A percentile compares a stretch with the other conserved stretches of the same genome.
Evolutionary conservation across 1,140 invertebrate species (phyloP).

Genomic region (Aphis gossypii): DNA sequence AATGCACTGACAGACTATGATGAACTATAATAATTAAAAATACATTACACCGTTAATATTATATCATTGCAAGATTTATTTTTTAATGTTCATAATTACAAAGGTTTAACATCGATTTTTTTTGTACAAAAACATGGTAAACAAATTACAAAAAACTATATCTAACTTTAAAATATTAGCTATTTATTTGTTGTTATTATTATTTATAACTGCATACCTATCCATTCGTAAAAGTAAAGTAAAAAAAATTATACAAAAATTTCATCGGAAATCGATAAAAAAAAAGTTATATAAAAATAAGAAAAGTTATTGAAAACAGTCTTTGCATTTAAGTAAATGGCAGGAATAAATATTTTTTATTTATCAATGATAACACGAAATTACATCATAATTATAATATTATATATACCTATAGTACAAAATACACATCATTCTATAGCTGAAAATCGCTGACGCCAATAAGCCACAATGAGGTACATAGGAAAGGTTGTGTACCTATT

Average conservation of each 20-base stretch:
- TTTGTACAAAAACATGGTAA: slow-evolving; percentile 40
- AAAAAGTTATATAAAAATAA: slow-evolving; percentile 27
- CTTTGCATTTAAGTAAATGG: slow-evolving; percentile 36
- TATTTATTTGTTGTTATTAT: background rate
- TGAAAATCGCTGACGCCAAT: background rate
- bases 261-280: background rate
- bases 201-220: background rate
- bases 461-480: background rate
- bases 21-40: background rate
- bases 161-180: background rate
- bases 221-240: background rate
- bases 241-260: slow-evolving; percentile 24
- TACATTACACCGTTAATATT: background rate
- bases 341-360: slow-evolving; percentile 29
- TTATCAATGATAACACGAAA: slow-evolving; percentile 18
- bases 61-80: slow-evolving; percentile 24
- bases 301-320: slow-evolving; percentile 29
- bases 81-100: slow-evolving; percentile 40
- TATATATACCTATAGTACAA: slow-evolving; percentile 17
- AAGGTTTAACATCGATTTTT: background rate
- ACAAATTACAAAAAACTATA: slow-evolving; percentile 26
- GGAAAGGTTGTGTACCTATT: slow-evolving; percentile 11
- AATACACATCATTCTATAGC: background rate
- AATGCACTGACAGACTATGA: background rate
- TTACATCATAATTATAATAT: background rate